These are phyloP conservation scores for Salarias fasciatus DNA, from an alignment of 2,797 vertebrate species.

Conservation along the genomic window DNA sequence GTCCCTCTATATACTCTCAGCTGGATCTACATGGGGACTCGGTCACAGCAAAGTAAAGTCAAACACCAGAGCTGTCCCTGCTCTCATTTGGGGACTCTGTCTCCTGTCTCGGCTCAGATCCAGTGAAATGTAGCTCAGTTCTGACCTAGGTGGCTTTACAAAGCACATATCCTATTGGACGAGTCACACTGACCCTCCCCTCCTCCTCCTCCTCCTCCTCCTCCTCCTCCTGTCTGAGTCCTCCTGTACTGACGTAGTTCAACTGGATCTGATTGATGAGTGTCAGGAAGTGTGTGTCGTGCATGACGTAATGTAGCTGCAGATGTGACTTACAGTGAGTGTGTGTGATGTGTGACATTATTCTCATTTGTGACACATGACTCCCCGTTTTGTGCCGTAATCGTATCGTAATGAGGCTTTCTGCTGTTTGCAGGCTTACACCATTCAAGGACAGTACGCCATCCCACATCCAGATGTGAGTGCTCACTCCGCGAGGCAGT, in stretches of 20 bases:
- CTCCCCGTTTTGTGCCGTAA: no score
- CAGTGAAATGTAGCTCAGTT: constrained; percentile 53
- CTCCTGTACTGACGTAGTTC: constrained; percentile 69
- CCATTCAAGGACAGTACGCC: constrained; percentile 99
- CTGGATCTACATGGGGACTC: no score
- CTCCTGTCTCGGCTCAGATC: not conserved
- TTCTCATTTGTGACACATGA: not conserved
- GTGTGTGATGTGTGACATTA: no score
- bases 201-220: constrained; percentile 27
- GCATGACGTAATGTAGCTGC: constrained; percentile 41
- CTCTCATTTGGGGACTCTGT: not conserved
- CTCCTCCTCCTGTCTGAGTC: constrained; percentile 52
- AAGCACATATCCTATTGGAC: constrained; percentile 28
- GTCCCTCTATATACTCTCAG: no score
- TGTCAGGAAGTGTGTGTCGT: constrained; percentile 29
- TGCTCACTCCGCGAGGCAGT: constrained; percentile 64
- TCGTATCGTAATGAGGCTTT: constrained; percentile 27
- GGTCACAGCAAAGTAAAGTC: no score
- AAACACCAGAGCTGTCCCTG: not conserved
- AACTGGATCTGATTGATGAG: constrained; percentile 80
- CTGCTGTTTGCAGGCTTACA: constrained; percentile 89
- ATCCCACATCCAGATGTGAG: constrained; percentile 99
- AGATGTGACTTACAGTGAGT: no score
- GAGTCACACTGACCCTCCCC: constrained; percentile 36
- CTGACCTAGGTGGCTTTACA: constrained; percentile 46